Evolutionary conservation across 1,140 invertebrate genomes (phyloP).

Genomic region (Acyrthosiphon pisum): DNA sequence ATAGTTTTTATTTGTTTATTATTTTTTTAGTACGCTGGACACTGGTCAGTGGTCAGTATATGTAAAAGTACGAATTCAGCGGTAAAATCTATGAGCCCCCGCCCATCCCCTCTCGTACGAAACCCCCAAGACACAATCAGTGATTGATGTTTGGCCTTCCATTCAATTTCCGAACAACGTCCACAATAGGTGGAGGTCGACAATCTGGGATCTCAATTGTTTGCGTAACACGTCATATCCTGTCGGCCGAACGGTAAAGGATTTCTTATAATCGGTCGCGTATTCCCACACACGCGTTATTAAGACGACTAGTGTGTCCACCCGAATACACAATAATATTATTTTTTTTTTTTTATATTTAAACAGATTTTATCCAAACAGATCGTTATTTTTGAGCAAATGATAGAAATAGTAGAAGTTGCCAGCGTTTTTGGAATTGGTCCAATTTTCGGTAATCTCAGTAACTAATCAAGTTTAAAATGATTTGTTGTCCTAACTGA

Average conservation of each 20-base stretch:
- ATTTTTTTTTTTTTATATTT: not conserved
- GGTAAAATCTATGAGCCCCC: slow-evolving; percentile 2
- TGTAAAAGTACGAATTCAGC: not conserved
- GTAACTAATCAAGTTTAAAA: slow-evolving; percentile 41
- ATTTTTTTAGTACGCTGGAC: not conserved
- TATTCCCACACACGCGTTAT: slow-evolving; percentile 39
- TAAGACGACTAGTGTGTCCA: slow-evolving; percentile 34
- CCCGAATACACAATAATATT: slow-evolving; percentile 27
- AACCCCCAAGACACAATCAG: slow-evolving; percentile 16
- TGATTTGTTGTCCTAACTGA: slow-evolving; percentile 35
- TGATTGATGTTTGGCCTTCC: slow-evolving; percentile 48
- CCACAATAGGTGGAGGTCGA: slow-evolving; percentile 42
- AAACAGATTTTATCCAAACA: not conserved
- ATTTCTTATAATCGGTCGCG: slow-evolving; percentile 24
- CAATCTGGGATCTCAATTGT: slow-evolving; percentile 50
- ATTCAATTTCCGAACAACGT: slow-evolving; percentile 42
- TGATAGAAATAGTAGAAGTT: slow-evolving; percentile 17
- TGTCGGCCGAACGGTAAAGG: slow-evolving; percentile 38
- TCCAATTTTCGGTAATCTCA: slow-evolving; percentile 36
- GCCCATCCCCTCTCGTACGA: not conserved
- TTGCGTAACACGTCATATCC: slow-evolving; percentile 53
- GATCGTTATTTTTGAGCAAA: slow-evolving; percentile 18
- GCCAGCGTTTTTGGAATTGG: slow-evolving; percentile 29
- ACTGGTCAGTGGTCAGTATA: not conserved
- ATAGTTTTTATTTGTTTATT: not conserved